Percentiles rank a stretch among this genome's conserved stretches.
phyloP scores from a whole-genome alignment of 1,140 invertebrate species.

The Panagrolaimus sp. region DNA sequence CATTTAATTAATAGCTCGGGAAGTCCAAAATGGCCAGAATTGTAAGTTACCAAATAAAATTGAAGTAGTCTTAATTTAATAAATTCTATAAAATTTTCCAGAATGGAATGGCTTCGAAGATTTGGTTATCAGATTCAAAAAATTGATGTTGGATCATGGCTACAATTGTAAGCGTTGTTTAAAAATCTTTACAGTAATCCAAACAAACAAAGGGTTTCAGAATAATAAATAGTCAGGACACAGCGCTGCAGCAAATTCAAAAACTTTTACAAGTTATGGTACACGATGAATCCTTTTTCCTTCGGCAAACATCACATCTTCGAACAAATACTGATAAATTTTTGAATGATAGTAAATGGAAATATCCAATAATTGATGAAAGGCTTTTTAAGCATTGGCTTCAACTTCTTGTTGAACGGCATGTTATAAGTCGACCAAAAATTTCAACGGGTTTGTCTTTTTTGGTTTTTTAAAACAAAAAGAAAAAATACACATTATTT shows the following conservation, averaged over 20 bases:
- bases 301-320: constrained; percentile 33
- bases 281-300: constrained; percentile 39
- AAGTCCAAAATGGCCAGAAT: constrained; percentile 37
- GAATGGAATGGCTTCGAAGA: constrained; percentile 41
- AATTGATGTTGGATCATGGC: constrained; percentile 30
- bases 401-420: constrained; percentile 33
- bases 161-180: constrained; percentile 33
- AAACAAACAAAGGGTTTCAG: constrained; percentile 16
- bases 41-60: not conserved
- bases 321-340: constrained; percentile 47
- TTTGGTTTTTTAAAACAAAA: not conserved
- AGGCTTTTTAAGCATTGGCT: constrained; percentile 37
- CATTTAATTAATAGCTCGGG: constrained; percentile 58
- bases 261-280: constrained; percentile 47
- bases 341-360: constrained; percentile 28
- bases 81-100: not conserved
- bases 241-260: constrained; percentile 41
- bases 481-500: too few species aligned
- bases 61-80: too few species aligned
- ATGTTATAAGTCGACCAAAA: constrained; percentile 27
- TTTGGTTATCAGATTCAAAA: constrained; percentile 39
- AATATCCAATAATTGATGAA: constrained; percentile 43
- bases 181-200: constrained; percentile 24
- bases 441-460: not conserved
- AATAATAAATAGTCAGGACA: constrained; percentile 29